phyloP scores from a whole-genome alignment of 2,113 vertebrate genomes.

The Propithecus coquereli region DNA sequence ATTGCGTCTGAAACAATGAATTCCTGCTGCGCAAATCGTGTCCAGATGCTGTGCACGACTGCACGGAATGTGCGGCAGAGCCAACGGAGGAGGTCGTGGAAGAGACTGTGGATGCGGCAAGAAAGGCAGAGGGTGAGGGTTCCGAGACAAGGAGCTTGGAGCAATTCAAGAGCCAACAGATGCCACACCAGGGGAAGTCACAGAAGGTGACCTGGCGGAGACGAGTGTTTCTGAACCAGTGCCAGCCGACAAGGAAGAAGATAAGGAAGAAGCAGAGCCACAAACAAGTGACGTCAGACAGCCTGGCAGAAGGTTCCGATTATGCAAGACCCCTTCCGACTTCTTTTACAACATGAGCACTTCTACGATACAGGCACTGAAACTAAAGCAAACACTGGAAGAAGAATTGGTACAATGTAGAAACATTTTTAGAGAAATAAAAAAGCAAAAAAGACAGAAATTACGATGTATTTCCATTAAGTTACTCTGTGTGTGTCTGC shows the following conservation, averaged over 20 bases:
- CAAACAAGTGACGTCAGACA: neutral
- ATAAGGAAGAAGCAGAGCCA: neutral
- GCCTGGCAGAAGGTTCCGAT: neutral
- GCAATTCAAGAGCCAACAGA: neutral
- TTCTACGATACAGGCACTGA: neutral
- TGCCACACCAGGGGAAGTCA: neutral
- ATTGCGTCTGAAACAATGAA: neutral
- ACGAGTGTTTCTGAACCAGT: neutral
- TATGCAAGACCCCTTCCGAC: neutral
- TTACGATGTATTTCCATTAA: neutral
- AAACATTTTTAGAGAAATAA: neutral
- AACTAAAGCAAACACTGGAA: neutral
- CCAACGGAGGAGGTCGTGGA: neutral
- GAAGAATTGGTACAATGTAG: neutral
- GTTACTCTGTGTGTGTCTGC: neutral
- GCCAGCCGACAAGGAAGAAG: neutral
- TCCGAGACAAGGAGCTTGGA: neutral
- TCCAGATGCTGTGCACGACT: neutral
- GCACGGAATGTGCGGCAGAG: neutral
- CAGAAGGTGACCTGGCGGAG: neutral
- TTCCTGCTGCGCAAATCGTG: neutral
- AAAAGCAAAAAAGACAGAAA: neutral
- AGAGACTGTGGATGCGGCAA: neutral
- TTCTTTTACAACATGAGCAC: neutral
- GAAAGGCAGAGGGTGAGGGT: neutral